Evolutionary conservation across 2,113 vertebrate genomes (phyloP), one percentile per base, ranked within the genome.

Genomic region (Kobus ellipsiprymnus): DNA sequence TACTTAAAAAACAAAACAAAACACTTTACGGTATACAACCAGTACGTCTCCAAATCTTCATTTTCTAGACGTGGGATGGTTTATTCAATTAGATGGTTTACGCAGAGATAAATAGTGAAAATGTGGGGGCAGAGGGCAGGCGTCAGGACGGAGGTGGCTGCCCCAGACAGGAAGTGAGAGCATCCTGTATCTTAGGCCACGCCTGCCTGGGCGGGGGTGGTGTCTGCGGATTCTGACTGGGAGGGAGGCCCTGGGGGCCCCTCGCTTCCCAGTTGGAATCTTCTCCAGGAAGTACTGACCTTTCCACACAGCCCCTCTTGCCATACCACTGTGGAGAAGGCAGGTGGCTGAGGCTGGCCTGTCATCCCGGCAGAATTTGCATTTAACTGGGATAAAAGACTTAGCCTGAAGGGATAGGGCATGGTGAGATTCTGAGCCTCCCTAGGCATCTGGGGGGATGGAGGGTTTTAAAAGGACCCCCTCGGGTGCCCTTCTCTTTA

Each of bases 111-210:
- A 85, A 88, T 5, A 89, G 59, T 40, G 82, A 91, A 94, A 93
- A 83, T 46, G 71, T 94, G 83, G 62, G 81, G 46, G 46, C 55
- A 54, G 94, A 91, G 50, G 48, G 59, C 30, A 64, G 74, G 48
- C 23, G 3, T 8, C 7, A 54, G 86, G 50, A 88, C 29, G 54
- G 93, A 23, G 15, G 67, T 48, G 87, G 5, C 14, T 33, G 52
- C n/a, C 91, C 46, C 60, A 89, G 93, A 95, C 94, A 93, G 97
- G 97, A 97, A 97, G 87, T 48, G 59, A 23, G 15, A 40, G 71
- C 12, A 33, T 33, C 95, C 62, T 91, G 83, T 40, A 46, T 87
- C 74, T 93, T 29, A 36, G 83, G 82, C 97, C 77, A 60, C 10
- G 21, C 36, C 50, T 81, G 87, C 74, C 60, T 19, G 77, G 81